Base-by-base conservation (phyloP, 2,797 vertebrate genomes). In the Australoheros facetus region DNA sequence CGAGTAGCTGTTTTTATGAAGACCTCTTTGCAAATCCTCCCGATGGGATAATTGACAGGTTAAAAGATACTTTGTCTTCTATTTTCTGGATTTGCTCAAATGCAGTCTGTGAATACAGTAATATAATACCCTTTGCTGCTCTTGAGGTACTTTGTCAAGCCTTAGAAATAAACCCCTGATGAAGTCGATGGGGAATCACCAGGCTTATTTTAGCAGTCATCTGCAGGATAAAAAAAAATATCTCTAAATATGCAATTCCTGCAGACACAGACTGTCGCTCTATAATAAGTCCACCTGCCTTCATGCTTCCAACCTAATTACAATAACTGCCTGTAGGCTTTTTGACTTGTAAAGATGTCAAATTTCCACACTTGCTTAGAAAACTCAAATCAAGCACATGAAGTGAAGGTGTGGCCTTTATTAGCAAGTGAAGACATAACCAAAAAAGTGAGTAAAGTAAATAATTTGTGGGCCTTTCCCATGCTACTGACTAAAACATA, bases 191-290 rank as follows among this genome's bases (percentile, higher is more conserved):
- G 64, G 64, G 26, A 69, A 51, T 69, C 64, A 69, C 26, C 6
- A n/a, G 26, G 64, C 26, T 51, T 69, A 69, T 69, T 51, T 69
- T 69, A 69, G 64, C 62, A 69, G 64, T 51, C 45, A 51, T 51
- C 26, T 69, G 45, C 64, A 51, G 45, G 26, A 69, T 28, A n/a
- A 51, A 69, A 69, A 45, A 69, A 30, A 10, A 39, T 3, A 45
- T 28, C 17, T 30, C 6, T 51, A 51, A 69, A 51, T 51, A 51
- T 69, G 42, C 19, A 51, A 51, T 45, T 69, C 42, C 14, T 48
- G 42, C 42, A 14, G 6, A 5, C 14, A 48, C 42, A 48, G 42
- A 48, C 42, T 45, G 42, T 45, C 45, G 13, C 11, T 66, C 28
- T 66, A 4, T 66, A 42, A 42, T 42, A 66, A 30, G 17, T 69